These are phyloP conservation scores for Reinhardtius hippoglossoides DNA, from an alignment of 2,113 vertebrate genomes.

Conservation along the genomic window DNA sequence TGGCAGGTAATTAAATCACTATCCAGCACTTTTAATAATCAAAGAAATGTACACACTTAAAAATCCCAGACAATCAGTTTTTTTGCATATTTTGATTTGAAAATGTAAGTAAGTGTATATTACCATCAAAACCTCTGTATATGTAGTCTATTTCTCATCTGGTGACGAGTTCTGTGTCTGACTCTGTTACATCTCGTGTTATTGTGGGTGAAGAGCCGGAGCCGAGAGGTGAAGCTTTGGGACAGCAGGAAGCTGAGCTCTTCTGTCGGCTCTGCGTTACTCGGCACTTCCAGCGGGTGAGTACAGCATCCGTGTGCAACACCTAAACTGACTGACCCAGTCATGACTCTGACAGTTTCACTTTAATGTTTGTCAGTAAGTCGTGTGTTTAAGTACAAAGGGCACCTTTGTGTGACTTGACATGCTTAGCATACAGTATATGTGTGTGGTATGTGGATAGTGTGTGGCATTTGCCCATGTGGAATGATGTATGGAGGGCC, in stretches of 20 bases:
- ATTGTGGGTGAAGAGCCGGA: conserved; percentile 83
- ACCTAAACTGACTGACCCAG: conserved; percentile 12
- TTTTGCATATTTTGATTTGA: too few species aligned
- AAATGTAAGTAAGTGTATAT: too few species aligned
- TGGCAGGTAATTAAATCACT: too few species aligned
- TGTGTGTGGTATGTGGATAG: conserved; percentile 19
- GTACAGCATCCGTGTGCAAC: conserved; percentile 54
- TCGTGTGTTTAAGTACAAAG: conserved; percentile 17
- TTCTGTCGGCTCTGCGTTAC: conserved; percentile 78
- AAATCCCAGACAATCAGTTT: too few species aligned
- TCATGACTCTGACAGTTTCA: not conserved
- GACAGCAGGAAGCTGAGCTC: conserved; percentile 85
- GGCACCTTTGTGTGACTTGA: conserved; percentile 17
- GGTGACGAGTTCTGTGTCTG: not conserved
- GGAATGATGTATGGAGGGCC: conserved; percentile 12
- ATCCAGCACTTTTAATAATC: too few species aligned
- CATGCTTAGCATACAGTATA: conserved; percentile 1
- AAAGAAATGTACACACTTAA: too few species aligned
- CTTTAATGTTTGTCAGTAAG: conserved; percentile 7
- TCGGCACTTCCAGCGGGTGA: conserved; percentile 90
- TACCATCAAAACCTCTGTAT: not conserved
- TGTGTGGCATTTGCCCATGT: conserved; percentile 15
- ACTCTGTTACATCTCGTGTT: not conserved
- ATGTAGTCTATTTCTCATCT: not conserved
- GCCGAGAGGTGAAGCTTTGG: conserved; percentile 91